Percentiles rank a stretch among this genome's conserved stretches.
phyloP scores from a whole-genome alignment of 2,888 invertebrate species.

The Onchidella celtica region DNA sequence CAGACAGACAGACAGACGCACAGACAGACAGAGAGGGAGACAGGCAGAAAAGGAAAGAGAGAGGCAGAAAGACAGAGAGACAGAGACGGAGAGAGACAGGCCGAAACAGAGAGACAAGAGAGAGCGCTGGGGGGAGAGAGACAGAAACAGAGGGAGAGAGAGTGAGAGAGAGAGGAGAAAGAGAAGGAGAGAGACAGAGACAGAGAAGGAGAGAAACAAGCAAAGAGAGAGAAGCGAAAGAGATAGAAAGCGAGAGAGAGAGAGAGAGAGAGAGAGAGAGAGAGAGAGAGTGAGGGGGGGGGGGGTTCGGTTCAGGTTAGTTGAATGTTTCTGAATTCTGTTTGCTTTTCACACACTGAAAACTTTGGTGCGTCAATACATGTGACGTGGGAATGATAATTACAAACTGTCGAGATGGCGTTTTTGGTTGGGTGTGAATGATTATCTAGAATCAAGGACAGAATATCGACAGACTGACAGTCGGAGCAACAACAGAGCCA shows the following conservation, averaged over 20 bases:
- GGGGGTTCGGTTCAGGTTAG: no score
- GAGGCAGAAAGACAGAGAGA: slow-evolving; percentile 10
- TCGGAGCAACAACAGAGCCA: no score
- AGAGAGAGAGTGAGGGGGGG: slow-evolving; percentile 13
- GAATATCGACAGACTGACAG: no score
- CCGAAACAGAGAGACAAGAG: slow-evolving; percentile 9
- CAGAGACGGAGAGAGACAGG: slow-evolving; percentile 15
- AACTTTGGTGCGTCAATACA: no score
- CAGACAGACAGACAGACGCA: slow-evolving; percentile 2
- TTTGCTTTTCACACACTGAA: no score
- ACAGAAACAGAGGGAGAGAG: neutral
- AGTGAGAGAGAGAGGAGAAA: neutral
- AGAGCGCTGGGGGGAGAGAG: neutral
- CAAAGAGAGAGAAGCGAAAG: neutral
- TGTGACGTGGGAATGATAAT: no score
- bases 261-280: slow-evolving; percentile 6
- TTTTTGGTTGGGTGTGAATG: no score
- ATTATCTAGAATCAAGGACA: no score
- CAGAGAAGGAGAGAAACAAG: neutral
- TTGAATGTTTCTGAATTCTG: no score
- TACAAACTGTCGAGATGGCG: no score
- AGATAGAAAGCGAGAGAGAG: neutral
- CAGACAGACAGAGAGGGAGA: neutral
- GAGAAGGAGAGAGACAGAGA: neutral
- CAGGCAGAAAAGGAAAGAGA: slow-evolving; percentile 13